Evolutionary conservation across 2,113 vertebrate genomes (phyloP), one percentile per base, ranked within the genome.

Genomic region (Hippocampus barbouri): DNA sequence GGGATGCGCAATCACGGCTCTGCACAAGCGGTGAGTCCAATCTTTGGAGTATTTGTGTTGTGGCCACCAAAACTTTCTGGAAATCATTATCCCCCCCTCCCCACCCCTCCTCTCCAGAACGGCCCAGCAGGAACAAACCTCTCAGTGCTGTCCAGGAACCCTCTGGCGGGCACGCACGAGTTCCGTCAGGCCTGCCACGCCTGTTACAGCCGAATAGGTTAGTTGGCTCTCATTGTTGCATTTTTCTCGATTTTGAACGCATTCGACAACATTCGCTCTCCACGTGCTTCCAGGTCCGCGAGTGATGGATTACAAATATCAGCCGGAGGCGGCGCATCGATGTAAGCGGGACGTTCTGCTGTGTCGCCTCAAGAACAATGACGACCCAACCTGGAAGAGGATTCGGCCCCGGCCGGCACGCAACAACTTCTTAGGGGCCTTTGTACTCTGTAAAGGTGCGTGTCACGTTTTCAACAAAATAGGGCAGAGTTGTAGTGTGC

Each of bases 181-280:
- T 99, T 99, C 89, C 95, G 96, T 79, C 97, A 98, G 89, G 97
- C 96, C 68, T 99, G 97, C 82, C 94, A 95, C 64, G 93, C 95
- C 79, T 99, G 97, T 89, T 98, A 98, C 86, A 95, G 95, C 51
- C 93, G 96, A 89, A 97, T 96, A 95, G 97, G 97, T 99, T 16
- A 57, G 21, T 23, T 7, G 20, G 10, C 34, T 38, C 3, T 56
- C 18, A 1, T 15, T 38, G 2, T 27, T 16, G 20, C n/a, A 9
- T 63, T 72, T 45, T 16, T 34, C 53, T 38, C 5, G 1, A 25
- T 70, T 3, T 3, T 16, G 0, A 38, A 14, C 43, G 38, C 21
- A 59, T 68, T 65, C 25, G 20, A 53, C 11, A 4, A 18, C 20
- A 7, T 62, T 27, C 9, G 73, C 71, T 40, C 53, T 66, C 0